Evolutionary conservation across 2,113 vertebrate species (phyloP).

Genomic region (Aldabrachelys gigantea): DNA sequence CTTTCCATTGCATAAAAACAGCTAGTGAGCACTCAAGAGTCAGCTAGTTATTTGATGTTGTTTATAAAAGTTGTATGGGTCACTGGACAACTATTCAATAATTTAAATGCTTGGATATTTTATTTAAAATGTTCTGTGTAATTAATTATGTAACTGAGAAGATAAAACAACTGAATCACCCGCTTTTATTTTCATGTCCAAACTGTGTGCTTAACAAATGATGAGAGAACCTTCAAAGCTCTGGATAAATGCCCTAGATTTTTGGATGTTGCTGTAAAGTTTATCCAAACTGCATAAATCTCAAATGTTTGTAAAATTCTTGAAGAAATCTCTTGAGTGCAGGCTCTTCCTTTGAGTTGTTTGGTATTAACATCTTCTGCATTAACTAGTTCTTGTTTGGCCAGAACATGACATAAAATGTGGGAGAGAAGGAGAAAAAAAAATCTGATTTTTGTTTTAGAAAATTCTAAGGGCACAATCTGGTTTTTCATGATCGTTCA

Average conservation of each 20-base stretch:
- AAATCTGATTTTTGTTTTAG: neutral
- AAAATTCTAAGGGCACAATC: neutral
- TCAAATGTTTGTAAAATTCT: neutral
- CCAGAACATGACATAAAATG: neutral
- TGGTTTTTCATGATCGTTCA: neutral
- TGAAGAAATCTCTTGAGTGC: neutral
- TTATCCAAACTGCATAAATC: neutral
- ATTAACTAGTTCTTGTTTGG: too few relatives aligned
- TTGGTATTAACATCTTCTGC: neutral
- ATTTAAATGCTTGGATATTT: neutral
- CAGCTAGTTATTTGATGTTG: neutral
- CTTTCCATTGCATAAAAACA: neutral
- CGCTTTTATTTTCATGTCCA: neutral
- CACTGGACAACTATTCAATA: neutral
- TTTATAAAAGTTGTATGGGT: neutral
- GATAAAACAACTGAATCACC: neutral
- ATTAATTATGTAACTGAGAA: neutral
- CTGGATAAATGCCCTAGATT: neutral
- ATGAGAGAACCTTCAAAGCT: neutral
- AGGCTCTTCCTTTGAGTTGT: neutral
- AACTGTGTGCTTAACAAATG: neutral
- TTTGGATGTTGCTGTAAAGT: neutral
- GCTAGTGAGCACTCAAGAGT: neutral
- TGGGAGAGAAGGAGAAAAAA: neutral
- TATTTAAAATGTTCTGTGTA: neutral